phyloP scores from a whole-genome alignment of 1,140 invertebrate genomes.

The Temnothorax nylanderi region DNA sequence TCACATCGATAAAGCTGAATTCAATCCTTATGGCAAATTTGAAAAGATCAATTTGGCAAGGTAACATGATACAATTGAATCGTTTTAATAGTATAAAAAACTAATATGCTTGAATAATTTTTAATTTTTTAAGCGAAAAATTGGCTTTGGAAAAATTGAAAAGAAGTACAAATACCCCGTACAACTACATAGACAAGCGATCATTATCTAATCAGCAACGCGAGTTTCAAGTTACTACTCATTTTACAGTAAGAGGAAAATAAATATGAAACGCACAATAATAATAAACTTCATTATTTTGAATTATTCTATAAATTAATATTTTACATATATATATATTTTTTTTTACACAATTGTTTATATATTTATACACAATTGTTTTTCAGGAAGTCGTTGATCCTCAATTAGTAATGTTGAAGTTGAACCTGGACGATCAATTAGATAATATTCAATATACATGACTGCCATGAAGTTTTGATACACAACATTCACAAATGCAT shows the following conservation, averaged over 20 bases:
- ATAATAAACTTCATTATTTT: background rate
- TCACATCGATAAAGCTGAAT: constrained; percentile 79
- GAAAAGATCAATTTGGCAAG: constrained; percentile 79
- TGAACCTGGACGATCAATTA: constrained; percentile 78
- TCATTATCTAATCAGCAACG: constrained; percentile 39
- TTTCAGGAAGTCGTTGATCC: constrained; percentile 82
- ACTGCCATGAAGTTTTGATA: constrained; percentile 39
- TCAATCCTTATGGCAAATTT: constrained; percentile 76
- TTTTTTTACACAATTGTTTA: too few species aligned
- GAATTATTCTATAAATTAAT: constrained; percentile 26
- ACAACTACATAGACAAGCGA: constrained; percentile 50
- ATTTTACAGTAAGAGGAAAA: constrained; percentile 75
- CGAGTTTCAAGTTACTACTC: constrained; percentile 64
- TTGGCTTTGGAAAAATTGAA: constrained; percentile 78
- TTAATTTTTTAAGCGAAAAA: constrained; percentile 71
- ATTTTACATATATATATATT: background rate
- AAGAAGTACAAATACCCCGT: constrained; percentile 70
- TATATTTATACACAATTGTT: constrained; percentile 24
- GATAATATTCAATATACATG: constrained; percentile 61
- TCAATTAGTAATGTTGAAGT: constrained; percentile 78
- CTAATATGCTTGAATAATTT: constrained; percentile 1
- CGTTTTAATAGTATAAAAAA: background rate
- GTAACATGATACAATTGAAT: constrained; percentile 65
- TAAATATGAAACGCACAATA: constrained; percentile 1
- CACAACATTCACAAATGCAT: constrained; percentile 30